A percentile compares a stretch with the other conserved stretches of the same genome.
Evolutionary conservation across 2,113 vertebrate genomes (phyloP).

Genomic region (Oriolus oriolus): DNA sequence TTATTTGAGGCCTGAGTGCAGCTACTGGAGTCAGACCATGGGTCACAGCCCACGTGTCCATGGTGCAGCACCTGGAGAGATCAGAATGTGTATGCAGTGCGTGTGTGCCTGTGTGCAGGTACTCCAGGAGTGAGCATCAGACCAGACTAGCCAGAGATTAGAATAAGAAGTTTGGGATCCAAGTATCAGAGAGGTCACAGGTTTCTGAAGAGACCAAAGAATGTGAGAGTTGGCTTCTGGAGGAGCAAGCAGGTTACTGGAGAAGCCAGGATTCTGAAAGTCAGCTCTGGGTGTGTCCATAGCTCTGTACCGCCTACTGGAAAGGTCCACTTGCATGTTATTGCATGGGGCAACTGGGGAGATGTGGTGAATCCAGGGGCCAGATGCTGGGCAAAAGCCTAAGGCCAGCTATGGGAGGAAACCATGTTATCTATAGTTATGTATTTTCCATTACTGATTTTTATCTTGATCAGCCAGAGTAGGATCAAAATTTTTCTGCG

Average conservation of each 20-base stretch:
- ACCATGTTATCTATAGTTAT: neutral
- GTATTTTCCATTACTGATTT: neutral
- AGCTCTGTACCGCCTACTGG: neutral
- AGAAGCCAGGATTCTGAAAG: neutral
- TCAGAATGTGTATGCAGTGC: fast-evolving
- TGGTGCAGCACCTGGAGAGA: neutral
- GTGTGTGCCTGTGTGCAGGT: no score
- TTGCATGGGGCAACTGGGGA: neutral
- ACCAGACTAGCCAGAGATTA: neutral
- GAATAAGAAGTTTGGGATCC: neutral
- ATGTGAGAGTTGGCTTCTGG: neutral
- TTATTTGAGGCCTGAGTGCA: neutral
- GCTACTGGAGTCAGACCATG: neutral
- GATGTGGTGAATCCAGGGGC: neutral
- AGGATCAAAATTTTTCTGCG: neutral
- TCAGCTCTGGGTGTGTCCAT: neutral
- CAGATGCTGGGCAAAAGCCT: neutral
- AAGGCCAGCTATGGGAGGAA: neutral
- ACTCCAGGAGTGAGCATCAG: neutral
- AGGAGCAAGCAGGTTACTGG: neutral
- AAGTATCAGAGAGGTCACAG: neutral
- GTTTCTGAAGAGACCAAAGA: neutral
- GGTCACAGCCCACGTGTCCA: fast-evolving
- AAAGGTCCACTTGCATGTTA: neutral
- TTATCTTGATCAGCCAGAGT: neutral